Evolutionary conservation across 2,797 vertebrate species (phyloP).

Genomic region (Coregonus ussuriensis): DNA sequence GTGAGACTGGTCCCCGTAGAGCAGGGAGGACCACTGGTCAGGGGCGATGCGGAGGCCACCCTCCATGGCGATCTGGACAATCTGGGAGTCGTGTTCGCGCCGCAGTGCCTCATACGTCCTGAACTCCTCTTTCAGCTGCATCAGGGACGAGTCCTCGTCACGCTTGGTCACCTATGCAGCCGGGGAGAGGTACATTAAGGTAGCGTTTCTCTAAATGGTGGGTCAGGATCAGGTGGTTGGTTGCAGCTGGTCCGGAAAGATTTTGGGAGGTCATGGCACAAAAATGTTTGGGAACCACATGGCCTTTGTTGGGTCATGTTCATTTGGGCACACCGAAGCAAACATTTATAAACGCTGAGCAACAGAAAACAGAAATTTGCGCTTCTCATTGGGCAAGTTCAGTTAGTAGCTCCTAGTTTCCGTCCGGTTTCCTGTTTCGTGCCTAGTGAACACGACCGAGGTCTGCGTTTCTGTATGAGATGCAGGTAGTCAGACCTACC

Average conservation of each 20-base stretch:
- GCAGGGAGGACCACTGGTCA: slow-evolving; percentile 97
- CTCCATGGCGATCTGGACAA: slow-evolving; percentile 99
- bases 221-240: not conserved
- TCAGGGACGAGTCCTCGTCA: slow-evolving; percentile 97
- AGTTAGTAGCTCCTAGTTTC: no score
- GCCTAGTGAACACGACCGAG: no score
- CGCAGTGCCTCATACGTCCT: slow-evolving; percentile 95
- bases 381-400: no score
- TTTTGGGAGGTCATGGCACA: not conserved
- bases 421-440: no score
- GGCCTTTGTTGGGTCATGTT: not conserved
- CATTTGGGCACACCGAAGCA: not conserved
- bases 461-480: no score
- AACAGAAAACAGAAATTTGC: no score
- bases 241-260: not conserved
- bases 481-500: slow-evolving; percentile 64
- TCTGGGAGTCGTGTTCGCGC: slow-evolving; percentile 96
- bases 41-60: slow-evolving; percentile 96
- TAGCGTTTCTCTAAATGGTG: not conserved
- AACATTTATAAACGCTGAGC: no score
- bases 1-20: slow-evolving; percentile 97
- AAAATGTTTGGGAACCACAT: not conserved
- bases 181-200: not conserved
- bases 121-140: slow-evolving; percentile 98
- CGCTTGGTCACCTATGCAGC: slow-evolving; percentile 91